Conservation (phyloP, 1,140 invertebrate genomes). For the Wasmannia auropunctata region DNA sequence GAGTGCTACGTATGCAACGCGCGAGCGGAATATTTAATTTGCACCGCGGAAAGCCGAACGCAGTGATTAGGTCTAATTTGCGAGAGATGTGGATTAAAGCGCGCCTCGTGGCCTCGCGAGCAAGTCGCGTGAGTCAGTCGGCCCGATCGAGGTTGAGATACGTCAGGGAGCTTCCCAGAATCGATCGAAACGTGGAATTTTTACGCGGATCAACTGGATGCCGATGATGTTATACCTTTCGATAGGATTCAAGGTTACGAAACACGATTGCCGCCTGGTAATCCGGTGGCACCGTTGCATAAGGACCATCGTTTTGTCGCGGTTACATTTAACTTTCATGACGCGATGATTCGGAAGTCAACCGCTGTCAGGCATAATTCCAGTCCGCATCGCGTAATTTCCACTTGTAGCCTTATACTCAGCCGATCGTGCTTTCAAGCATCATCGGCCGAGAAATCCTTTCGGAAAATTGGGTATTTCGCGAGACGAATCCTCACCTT, state of each 20-base stretch:
- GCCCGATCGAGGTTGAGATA: conserved; percentile 13
- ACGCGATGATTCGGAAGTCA: background rate
- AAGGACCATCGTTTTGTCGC: conserved; percentile 14
- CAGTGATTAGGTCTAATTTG: conserved; percentile 55
- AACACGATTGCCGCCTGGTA: background rate
- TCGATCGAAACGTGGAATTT: conserved; percentile 40
- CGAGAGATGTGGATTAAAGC: conserved; percentile 19
- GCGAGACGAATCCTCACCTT: background rate
- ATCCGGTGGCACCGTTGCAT: conserved; percentile 7
- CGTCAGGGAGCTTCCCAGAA: conserved; percentile 60
- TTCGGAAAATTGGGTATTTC: background rate
- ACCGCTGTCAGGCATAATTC: background rate
- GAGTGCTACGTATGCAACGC: conserved; percentile 46
- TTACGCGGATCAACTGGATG: background rate
- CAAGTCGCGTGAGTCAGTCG: conserved; percentile 55
- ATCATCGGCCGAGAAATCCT: background rate
- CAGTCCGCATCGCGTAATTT: background rate
- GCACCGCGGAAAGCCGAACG: background rate
- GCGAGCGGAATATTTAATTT: conserved; percentile 67
- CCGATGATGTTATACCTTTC: conserved; percentile 16
- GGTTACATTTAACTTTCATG: conserved; percentile 1
- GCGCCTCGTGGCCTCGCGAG: conserved; percentile 50
- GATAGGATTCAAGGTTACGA: conserved; percentile 38
- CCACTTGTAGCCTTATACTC: no score
- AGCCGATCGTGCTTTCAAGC: background rate